These are phyloP conservation scores for Selenia dentaria DNA, from an alignment of 2,888 invertebrate species.

Conservation along the genomic window DNA sequence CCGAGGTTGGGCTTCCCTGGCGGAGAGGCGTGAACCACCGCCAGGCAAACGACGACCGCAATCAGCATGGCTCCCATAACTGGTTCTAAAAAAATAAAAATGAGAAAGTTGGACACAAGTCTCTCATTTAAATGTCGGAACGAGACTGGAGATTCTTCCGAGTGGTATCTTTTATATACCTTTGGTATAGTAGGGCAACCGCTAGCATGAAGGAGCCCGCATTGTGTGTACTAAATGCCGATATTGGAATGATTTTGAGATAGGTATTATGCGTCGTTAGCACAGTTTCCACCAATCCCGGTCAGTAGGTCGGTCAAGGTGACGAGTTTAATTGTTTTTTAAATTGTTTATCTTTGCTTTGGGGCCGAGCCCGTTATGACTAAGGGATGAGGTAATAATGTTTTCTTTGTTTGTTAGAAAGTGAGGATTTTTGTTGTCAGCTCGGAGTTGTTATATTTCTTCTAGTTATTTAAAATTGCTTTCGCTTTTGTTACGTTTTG, in stretches of 20 bases:
- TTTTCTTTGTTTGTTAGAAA: slow-evolving; percentile 22
- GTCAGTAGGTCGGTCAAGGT: slow-evolving; percentile 75
- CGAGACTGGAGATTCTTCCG: slow-evolving; percentile 66
- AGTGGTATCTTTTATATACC: slow-evolving; percentile 74
- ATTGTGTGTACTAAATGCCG: slow-evolving; percentile 40
- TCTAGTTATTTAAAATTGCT: slow-evolving; percentile 18
- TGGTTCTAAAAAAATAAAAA: slow-evolving; percentile 71
- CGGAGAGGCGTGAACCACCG: slow-evolving; percentile 53
- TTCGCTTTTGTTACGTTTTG: slow-evolving; percentile 4
- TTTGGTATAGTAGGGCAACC: slow-evolving; percentile 77
- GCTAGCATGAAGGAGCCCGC: slow-evolving; percentile 68
- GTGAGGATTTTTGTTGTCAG: slow-evolving; percentile 16
- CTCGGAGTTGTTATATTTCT: slow-evolving; percentile 13
- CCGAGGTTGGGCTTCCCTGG: slow-evolving; percentile 74
- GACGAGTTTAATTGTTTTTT: slow-evolving; percentile 63
- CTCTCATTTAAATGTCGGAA: slow-evolving; percentile 61
- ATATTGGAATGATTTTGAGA: slow-evolving; percentile 64
- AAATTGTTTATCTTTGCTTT: slow-evolving; percentile 52
- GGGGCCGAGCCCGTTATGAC: slow-evolving; percentile 35
- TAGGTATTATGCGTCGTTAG: slow-evolving; percentile 75
- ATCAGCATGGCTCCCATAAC: slow-evolving; percentile 64
- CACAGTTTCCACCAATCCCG: slow-evolving; percentile 70
- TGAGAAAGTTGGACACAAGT: slow-evolving; percentile 54
- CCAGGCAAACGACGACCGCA: slow-evolving; percentile 52
- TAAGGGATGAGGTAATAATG: slow-evolving; percentile 28